Evolutionary conservation across 2,797 vertebrate genomes (phyloP), one percentile per base, ranked within the genome.

Genomic region (Setipinna tenuifilis): DNA sequence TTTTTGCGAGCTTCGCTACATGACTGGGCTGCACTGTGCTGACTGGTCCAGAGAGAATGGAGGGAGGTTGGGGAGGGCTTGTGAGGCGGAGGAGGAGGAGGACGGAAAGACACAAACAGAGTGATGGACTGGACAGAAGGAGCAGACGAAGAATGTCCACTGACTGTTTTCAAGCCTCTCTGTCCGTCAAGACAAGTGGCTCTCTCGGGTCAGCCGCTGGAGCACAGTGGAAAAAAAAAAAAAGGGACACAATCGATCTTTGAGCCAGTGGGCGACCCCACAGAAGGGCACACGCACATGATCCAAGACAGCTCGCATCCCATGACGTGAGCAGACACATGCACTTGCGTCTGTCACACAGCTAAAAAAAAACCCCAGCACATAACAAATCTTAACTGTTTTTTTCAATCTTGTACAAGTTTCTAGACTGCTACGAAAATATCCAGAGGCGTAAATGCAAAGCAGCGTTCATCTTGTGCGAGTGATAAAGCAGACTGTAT

Each of bases 11-110:
- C 87, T 7, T 83, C 65, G 71, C 83, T 50, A 41, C 83, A 84
- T 91, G 91, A 91, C 88, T 88, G 87, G 83, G 86, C 44, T 61
- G 82, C 81, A 89, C 87, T 91, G 89, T 75, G n/a, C 6, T 3
- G 2, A 54, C 7, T 14, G 50, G 50, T 54, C 50, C 50, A 54
- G n/a, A 7, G 14, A 28, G 28, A 75, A 31, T 35, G 68, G 68
- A 75, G 68, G 12, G 68, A 17, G 16, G 50, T 41, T 41, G 14
- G 50, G 9, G 50, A 54, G 50, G 7, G 50, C 7, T 10, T 54
- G 50, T 54, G 50, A 54, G 7, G 50, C 7, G 7, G 50, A 54
- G 7, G 50, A 48, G 46, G 46, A 48, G 46, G 46, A 3, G 50
- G 50, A 54, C 14, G 3, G 68, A 75, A 75, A 31, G 68, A 41